Conservation (phyloP, 1,140 invertebrate genomes). For the Zaprionus nigranus region DNA sequence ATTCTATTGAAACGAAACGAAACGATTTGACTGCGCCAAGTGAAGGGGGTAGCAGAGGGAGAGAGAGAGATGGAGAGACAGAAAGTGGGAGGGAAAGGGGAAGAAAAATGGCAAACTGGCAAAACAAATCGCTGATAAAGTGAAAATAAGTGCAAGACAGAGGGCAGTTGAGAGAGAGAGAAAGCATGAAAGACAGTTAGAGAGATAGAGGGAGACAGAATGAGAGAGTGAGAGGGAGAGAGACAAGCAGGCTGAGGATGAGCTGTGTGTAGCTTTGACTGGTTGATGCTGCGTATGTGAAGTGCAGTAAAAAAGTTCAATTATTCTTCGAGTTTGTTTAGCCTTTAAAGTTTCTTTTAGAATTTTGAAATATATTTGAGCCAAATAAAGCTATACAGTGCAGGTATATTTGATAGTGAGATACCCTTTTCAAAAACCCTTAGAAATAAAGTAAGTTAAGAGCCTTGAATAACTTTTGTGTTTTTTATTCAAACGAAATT, state of each 20-base stretch:
- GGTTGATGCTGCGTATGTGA: background rate
- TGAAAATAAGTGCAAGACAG: conserved; percentile 75
- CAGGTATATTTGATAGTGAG: no score
- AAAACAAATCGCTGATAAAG: conserved; percentile 77
- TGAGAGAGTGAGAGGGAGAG: background rate
- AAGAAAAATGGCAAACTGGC: background rate
- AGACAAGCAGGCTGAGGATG: background rate
- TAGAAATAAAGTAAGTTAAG: no score
- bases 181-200: background rate
- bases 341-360: no score
- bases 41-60: background rate
- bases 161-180: conserved; percentile 8
- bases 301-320: no score
- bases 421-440: no score
- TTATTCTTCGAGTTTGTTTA: no score
- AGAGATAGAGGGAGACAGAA: background rate
- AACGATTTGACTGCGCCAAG: conserved; percentile 74
- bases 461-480: no score
- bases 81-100: background rate
- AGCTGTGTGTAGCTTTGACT: background rate
- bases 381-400: no score
- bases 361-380: no score
- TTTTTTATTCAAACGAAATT: no score
- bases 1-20: conserved; percentile 82
- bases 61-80: background rate